These are phyloP conservation scores for Brachyistius frenatus DNA, from an alignment of 2,113 vertebrate species.

Conservation along the genomic window DNA sequence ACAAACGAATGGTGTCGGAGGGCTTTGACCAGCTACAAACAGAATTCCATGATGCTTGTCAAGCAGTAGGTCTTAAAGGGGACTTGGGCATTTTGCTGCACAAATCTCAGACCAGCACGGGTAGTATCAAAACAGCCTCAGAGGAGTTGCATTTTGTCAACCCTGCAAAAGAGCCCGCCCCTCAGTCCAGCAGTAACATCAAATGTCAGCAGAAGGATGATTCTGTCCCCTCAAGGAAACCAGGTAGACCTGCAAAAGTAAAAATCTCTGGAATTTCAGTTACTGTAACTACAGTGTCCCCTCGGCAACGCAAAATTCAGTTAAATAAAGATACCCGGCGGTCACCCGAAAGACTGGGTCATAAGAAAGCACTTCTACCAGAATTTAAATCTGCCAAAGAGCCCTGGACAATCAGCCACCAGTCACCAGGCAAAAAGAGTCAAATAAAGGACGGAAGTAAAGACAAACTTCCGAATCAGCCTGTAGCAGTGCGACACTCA, in stretches of 20 bases:
- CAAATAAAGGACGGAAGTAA: slow-evolving; percentile 31
- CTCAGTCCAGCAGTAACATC: slow-evolving; percentile 85
- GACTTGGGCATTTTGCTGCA: slow-evolving; percentile 66
- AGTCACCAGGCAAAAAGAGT: slow-evolving; percentile 38
- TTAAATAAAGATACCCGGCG: slow-evolving; percentile 85
- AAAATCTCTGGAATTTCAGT: slow-evolving; percentile 96
- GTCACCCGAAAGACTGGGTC: slow-evolving; percentile 48
- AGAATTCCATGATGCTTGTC: slow-evolving; percentile 72
- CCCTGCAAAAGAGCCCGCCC: slow-evolving; percentile 82
- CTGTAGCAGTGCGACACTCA: slow-evolving; percentile 87
- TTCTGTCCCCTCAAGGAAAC: slow-evolving; percentile 85
- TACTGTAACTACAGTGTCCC: slow-evolving; percentile 90
- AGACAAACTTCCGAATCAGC: slow-evolving; percentile 40
- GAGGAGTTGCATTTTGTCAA: slow-evolving; percentile 83
- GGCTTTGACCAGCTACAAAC: slow-evolving; percentile 78
- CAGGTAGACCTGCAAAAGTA: slow-evolving; percentile 93
- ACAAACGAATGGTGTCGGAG: slow-evolving; percentile 91
- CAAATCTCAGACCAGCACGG: slow-evolving; percentile 59
- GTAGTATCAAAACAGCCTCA: slow-evolving; percentile 53
- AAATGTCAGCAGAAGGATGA: slow-evolving; percentile 85
- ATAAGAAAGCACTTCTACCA: slow-evolving; percentile 55
- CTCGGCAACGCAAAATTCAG: slow-evolving; percentile 91
- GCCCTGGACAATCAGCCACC: slow-evolving; percentile 65
- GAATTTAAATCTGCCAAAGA: slow-evolving; percentile 74
- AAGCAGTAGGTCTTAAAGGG: slow-evolving; percentile 60